Evolutionary conservation across 2,113 vertebrate genomes (phyloP), one percentile per base, ranked within the genome.

Genomic region (Calyptomena viridis): DNA sequence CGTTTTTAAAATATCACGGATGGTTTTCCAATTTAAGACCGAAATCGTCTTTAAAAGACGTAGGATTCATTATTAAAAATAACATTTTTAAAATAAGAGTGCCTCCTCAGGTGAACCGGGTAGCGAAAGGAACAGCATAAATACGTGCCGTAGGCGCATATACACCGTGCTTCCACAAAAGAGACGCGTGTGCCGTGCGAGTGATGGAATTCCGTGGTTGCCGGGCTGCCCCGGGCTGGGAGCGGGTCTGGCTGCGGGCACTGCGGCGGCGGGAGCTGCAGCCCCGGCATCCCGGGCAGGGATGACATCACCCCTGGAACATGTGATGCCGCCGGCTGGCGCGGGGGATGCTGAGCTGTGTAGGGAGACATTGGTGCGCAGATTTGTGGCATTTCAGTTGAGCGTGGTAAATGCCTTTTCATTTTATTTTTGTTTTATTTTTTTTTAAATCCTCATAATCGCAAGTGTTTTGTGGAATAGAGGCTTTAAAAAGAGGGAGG

Each of bases 291-390:
- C n/a, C n/a, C n/a, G n/a, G n/a, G n/a, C n/a, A n/a, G n/a, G n/a
- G 40, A 40, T 98, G 98, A 98, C 95, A 91, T 98, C 98, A 98
- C 44, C 97, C 20, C 42, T 76, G 64, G 49, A 90, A 18, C 90
- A 89, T 74, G 78, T 56, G 91, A 94, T 84, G 73, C 85, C 12
- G 79, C 78, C 82, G 91, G 89, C 87, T 87, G 42, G 89, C 68
- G 83, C 79, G 67, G 94, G 63, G 88, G 72, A 21, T 82, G 96
- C 85, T 12, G 80, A 37, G 84, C 74, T 44, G 23, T 20, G 82
- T 5, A 28, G 56, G 58, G 90, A 78, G 95, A 52, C 77, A 89
- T 76, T 16, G 85, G 47, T 92, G 96, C 87, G 31, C 90, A 31
- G 89, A 69, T 80, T 90, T 79, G 58, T 93, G 94, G 62, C 67